Conservation (phyloP, 2,888 invertebrate genomes). For the Oscheius onirici region DNA sequence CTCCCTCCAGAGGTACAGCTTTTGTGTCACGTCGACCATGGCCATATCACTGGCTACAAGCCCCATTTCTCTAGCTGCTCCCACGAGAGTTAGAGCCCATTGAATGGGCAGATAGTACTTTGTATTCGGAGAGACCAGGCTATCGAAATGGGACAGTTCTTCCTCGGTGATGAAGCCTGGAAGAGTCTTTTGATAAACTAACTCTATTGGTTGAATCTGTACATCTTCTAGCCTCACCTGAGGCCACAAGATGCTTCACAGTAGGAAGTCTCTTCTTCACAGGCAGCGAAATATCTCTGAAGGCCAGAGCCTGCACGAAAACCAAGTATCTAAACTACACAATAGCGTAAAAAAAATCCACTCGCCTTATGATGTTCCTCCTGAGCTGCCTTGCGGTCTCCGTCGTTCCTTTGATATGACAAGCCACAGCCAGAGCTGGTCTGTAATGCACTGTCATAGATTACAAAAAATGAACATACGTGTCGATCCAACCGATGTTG, state of each 20-base stretch:
- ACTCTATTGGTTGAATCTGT: not conserved
- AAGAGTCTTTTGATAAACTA: not conserved
- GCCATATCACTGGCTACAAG: constrained; percentile 62
- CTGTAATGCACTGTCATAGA: constrained; percentile 7
- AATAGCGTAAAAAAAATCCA: constrained; percentile 38
- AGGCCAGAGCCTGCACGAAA: constrained; percentile 58
- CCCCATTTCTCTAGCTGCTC: constrained; percentile 46
- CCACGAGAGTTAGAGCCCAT: constrained; percentile 55
- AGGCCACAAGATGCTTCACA: constrained; percentile 64
- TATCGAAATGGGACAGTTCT: constrained; percentile 65
- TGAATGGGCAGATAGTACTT: constrained; percentile 69
- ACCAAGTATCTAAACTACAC: constrained; percentile 56
- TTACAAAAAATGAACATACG: constrained; percentile 40
- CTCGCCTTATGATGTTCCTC: not conserved
- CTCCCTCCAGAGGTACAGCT: constrained; percentile 39
- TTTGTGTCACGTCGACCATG: constrained; percentile 63
- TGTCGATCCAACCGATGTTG: constrained; percentile 70
- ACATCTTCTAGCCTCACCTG: constrained; percentile 37
- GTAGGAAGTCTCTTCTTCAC: constrained; percentile 69
- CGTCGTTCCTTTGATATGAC: constrained; percentile 16
- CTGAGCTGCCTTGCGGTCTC: constrained; percentile 8
- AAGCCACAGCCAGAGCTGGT: constrained; percentile 8
- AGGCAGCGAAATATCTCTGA: constrained; percentile 63
- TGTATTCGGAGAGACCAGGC: constrained; percentile 58
- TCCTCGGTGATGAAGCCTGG: constrained; percentile 63